Base-by-base conservation (phyloP, 2,113 vertebrate genomes). In the Corydoras sp. region DNA sequence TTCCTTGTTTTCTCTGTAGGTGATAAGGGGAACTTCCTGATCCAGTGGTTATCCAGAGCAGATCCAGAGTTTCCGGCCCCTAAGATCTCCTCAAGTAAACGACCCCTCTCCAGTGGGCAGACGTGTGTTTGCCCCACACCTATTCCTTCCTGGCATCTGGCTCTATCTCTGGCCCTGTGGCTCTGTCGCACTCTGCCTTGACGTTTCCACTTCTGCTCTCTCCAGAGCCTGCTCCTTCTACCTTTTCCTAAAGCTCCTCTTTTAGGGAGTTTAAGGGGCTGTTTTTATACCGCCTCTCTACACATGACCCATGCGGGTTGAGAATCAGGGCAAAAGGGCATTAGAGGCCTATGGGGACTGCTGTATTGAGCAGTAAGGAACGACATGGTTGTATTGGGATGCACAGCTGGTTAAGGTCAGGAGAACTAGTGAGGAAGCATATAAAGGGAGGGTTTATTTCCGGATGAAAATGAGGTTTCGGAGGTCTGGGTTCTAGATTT, bases 21-120 rank as follows among this genome's bases (percentile, higher is more conserved):
- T 43, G 92, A 95, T 85, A 94, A 93, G 82, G 88, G 79, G 63
- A 95, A 92, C 77, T 92, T 93, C 71, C 89, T 94, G 81, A 92
- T 96, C 79, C 92, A 93, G 63, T 98, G 94, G 95, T 84, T 97
- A 68, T 97, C 96, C 80, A 90, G 91, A 83, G 90, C 92, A 0
- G 91, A 92, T 81, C 83, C 90, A 2, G 86, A 91, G 74, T 86
- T 90, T 15, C 90, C 92, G 2, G 86, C 82, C 59, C 87, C 89
- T 81, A 93, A 95, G 88, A 92, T 86, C 85, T 92, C 90, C 83
- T 93, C 92, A 90, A 94, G 96, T 98, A 96, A 96, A 90, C 85
- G 88, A 77, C 90, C 88, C 58, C 83, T 92, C 89, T 92, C 92
- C 91, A 92, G 90, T 86, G 90, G 89, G 89, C 91, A 90, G 85